Evolutionary conservation across 2,797 vertebrate species (phyloP), one percentile per base, ranked within the genome.

Genomic region (Silurus aristotelis): DNA sequence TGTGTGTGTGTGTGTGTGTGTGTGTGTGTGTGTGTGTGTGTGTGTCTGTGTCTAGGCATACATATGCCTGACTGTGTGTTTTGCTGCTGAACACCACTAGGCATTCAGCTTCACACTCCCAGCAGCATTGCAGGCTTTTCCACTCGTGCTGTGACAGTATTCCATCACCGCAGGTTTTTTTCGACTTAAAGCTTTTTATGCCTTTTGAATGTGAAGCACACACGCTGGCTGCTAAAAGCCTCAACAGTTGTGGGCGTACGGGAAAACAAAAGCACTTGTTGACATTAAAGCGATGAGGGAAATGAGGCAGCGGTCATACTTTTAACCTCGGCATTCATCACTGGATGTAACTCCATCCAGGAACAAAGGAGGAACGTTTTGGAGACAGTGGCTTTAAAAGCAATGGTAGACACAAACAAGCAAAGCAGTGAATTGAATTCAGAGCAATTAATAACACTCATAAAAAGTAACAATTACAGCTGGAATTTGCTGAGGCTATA

Each of bases 181-280:
- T 81, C 73, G 63, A 75, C 86, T 88, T 90, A 77, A 91, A 86
- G 86, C 88, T 43, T 85, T 94, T 93, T 91, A 91, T 93, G 93
- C 92, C 90, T 87, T 90, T 89, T 91, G 89, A 90, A 88, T 91
- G 89, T 90, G 72, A 90, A 84, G 61, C 93, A 91, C 91, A 92
- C 81, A 92, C 72, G 90, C 91, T 87, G 87, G 55, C 82, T 87
- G 92, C 92, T 95, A 93, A 95, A 93, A 94, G 93, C 93, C 91
- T 92, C 89, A 89, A 89, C 91, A 87, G 89, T 80, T 77, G 81
- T 87, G 84, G 87, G 91, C 92, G 89, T 92, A 91, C 83, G 84
- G 91, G 87, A 81, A 88, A 81, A 93, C 92, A 89, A 89, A 90
- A 90, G 92, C 92, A 92, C 88, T 92, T 93, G 93, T 93, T 94